These are phyloP conservation scores for Cettia cetti DNA, from an alignment of 2,113 vertebrate species.

Conservation along the genomic window DNA sequence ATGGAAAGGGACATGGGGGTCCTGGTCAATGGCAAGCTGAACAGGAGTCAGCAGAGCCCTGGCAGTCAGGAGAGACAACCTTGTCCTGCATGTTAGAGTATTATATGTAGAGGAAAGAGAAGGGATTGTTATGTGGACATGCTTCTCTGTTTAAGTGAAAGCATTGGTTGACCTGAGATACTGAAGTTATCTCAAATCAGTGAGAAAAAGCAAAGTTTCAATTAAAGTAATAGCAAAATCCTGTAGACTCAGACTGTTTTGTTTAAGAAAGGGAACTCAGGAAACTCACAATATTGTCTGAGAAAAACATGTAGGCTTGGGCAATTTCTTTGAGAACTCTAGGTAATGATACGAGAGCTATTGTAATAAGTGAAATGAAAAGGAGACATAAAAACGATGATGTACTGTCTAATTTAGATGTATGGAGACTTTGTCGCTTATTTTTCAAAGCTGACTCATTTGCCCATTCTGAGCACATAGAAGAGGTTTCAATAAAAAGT, in stretches of 20 bases:
- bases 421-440: background rate
- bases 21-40: rapidly evolving
- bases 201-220: background rate
- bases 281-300: background rate
- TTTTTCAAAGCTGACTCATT: background rate
- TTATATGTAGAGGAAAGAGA: background rate
- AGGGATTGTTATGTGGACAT: background rate
- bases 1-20: background rate
- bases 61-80: background rate
- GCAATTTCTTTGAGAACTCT: background rate
- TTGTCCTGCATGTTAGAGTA: rapidly evolving
- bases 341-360: background rate
- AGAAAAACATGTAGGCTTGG: background rate
- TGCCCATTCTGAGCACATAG: background rate
- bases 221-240: background rate
- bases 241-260: background rate
- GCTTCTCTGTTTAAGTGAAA: background rate
- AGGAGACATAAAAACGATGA: background rate
- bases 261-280: background rate
- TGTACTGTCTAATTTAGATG: background rate
- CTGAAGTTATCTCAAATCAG: background rate
- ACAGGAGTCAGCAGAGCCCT: background rate
- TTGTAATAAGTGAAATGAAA: background rate
- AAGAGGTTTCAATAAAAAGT: background rate
- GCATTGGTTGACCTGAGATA: background rate